phyloP scores from a whole-genome alignment of 1,140 invertebrate species.

The Vanessa tameamea region DNA sequence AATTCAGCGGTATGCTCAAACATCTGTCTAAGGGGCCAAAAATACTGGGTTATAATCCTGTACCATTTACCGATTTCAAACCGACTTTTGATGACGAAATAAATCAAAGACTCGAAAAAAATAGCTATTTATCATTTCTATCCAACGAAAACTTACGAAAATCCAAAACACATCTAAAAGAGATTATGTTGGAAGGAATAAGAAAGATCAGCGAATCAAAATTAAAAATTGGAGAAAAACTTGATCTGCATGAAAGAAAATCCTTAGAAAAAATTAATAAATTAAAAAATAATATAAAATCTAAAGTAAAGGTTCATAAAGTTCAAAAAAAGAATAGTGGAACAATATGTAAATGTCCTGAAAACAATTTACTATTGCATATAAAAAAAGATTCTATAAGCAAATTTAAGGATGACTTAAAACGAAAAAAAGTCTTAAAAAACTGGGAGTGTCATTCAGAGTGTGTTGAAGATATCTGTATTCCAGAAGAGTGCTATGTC shows the following conservation, averaged over 20 bases:
- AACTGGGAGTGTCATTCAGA: constrained; percentile 43
- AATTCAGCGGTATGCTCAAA: constrained; percentile 43
- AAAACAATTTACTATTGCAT: constrained; percentile 30
- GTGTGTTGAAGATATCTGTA: constrained; percentile 42
- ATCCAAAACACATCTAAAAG: constrained; percentile 29
- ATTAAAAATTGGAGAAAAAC: constrained; percentile 38
- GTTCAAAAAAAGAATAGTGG: constrained; percentile 8
- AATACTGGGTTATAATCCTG: not conserved
- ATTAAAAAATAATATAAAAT: constrained; percentile 37
- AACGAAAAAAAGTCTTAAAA: constrained; percentile 37
- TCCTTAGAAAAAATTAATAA: constrained; percentile 39
- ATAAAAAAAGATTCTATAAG: constrained; percentile 54
- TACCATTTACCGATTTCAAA: constrained; percentile 25
- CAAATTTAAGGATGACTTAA: constrained; percentile 51
- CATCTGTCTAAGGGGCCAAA: constrained; percentile 34
- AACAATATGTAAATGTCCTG: constrained; percentile 10
- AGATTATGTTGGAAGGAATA: constrained; percentile 30
- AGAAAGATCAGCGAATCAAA: constrained; percentile 37
- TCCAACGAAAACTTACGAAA: constrained; percentile 35
- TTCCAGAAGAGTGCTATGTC: constrained; percentile 45
- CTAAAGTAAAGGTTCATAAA: constrained; percentile 19
- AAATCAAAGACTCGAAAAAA: constrained; percentile 15
- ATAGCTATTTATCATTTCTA: constrained; percentile 28
- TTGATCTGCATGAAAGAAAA: constrained; percentile 35
- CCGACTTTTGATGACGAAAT: constrained; percentile 23